These are phyloP conservation scores for Murina feae DNA, from an alignment of 2,113 vertebrate genomes.

Conservation along the genomic window DNA sequence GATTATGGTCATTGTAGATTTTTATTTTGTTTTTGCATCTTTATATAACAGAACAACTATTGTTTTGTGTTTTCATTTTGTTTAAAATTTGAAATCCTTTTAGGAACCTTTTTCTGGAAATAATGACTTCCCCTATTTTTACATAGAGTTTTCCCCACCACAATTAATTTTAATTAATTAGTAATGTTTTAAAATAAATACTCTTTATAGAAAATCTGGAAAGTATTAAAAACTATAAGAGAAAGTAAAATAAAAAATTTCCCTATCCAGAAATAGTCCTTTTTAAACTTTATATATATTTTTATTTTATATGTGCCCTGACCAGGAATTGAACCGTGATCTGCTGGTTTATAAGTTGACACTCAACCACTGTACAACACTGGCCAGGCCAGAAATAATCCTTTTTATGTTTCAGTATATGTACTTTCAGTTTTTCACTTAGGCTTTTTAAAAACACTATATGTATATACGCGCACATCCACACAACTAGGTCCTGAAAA, in stretches of 20 bases:
- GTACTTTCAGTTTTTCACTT: neutral
- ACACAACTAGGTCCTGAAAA: neutral
- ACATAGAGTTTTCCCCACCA: neutral
- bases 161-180: slow-evolving; percentile 12
- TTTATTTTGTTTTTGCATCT: neutral
- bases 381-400: neutral
- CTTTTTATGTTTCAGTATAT: neutral
- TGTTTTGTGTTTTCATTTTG: slow-evolving; percentile 28
- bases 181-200: neutral
- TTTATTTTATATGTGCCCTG: neutral
- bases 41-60: neutral
- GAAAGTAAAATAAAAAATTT: neutral
- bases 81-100: slow-evolving; percentile 28
- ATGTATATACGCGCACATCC: neutral
- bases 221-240: neutral
- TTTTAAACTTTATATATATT: no score
- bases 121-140: slow-evolving; percentile 23
- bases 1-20: neutral
- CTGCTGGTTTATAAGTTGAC: neutral
- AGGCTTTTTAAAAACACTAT: neutral
- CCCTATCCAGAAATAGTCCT: neutral
- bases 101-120: slow-evolving; percentile 13
- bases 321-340: neutral
- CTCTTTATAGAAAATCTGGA: neutral
- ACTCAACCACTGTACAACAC: neutral